Percentiles rank a stretch among this genome's conserved stretches.
phyloP scores from a whole-genome alignment of 2,888 invertebrate species.

The Tipula confusa region DNA sequence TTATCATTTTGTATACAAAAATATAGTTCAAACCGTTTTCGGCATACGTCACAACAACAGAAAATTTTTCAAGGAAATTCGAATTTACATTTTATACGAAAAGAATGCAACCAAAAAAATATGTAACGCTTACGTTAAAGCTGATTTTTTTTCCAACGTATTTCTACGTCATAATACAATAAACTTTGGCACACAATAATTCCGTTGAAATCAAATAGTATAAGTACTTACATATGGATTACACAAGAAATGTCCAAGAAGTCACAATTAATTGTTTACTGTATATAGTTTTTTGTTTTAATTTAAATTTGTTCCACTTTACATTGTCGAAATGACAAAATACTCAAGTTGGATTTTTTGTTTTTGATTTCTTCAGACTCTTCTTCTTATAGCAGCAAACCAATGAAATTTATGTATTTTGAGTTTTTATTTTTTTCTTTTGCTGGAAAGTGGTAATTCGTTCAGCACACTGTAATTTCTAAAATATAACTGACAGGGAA shows the following conservation, averaged over 20 bases:
- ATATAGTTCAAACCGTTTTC: background rate
- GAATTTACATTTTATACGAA: background rate
- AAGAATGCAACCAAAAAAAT: background rate
- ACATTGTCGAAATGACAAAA: background rate
- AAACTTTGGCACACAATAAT: background rate
- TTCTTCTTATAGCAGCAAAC: background rate
- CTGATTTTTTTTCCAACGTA: no score
- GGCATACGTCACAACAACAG: background rate
- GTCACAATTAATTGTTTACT: background rate
- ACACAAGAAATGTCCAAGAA: background rate
- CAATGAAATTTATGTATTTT: slow-evolving; percentile 1
- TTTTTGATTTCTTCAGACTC: background rate
- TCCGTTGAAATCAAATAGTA: background rate
- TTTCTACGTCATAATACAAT: background rate
- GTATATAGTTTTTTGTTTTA: background rate
- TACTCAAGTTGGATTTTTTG: background rate
- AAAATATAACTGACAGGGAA: background rate
- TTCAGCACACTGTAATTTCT: no score
- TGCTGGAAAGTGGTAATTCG: background rate
- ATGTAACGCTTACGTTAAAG: background rate
- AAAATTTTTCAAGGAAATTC: background rate
- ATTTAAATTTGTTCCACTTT: slow-evolving; percentile 25
- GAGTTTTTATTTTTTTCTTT: background rate
- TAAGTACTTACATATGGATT: background rate
- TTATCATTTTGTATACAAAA: background rate